Percentiles rank a stretch among this genome's conserved stretches.
Evolutionary conservation across 2,113 vertebrate species (phyloP).

Genomic region (Poecile atricapillus): DNA sequence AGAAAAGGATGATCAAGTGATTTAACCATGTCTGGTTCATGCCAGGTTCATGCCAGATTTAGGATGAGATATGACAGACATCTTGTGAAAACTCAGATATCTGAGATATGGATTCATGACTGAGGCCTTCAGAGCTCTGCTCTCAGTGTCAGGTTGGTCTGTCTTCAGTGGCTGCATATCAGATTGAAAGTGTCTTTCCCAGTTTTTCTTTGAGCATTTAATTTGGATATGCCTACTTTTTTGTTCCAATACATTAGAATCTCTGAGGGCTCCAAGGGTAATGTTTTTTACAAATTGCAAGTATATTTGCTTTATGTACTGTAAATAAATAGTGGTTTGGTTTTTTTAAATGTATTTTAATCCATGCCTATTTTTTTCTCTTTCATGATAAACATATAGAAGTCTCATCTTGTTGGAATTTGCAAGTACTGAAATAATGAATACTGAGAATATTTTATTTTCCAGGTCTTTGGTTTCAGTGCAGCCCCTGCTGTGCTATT

Average conservation of each 20-base stretch:
- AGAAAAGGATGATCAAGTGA: not conserved
- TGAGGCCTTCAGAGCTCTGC: not conserved
- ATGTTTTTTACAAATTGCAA: not conserved
- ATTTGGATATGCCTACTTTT: not conserved
- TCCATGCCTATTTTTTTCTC: not conserved
- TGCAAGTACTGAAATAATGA: not conserved
- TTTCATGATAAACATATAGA: not conserved
- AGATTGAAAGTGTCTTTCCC: not conserved
- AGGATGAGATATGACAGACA: not conserved
- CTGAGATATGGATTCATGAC: not conserved
- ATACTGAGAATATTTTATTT: slow-evolving; percentile 34
- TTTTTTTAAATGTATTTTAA: not conserved
- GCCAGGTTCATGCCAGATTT: not conserved
- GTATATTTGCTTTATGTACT: slow-evolving; percentile 12
- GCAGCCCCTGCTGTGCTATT: slow-evolving; percentile 40
- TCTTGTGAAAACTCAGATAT: not conserved
- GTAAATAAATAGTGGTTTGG: not conserved
- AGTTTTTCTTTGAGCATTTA: not conserved
- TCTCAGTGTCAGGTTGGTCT: not conserved
- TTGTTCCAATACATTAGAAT: not conserved
- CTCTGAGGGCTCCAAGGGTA: not conserved
- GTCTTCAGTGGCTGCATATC: not conserved
- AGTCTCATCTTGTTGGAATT: not conserved
- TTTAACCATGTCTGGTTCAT: not conserved
- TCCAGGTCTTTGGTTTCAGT: slow-evolving; percentile 22